phyloP scores from a whole-genome alignment of 2,113 vertebrate genomes.

The Pterocles burchelli region DNA sequence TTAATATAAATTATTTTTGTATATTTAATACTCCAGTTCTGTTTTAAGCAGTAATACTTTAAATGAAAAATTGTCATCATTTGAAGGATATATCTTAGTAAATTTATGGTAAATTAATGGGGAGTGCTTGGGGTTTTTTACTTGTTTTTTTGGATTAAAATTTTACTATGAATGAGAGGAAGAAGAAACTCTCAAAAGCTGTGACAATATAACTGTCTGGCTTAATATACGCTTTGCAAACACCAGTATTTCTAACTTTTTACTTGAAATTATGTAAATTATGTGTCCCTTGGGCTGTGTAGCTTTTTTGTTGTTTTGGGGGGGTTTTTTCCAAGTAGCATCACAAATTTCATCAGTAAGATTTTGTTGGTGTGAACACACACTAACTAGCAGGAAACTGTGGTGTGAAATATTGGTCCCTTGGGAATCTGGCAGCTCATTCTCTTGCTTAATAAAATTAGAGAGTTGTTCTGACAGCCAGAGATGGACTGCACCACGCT shows the following conservation, averaged over 20 bases:
- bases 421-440: background rate
- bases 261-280: background rate
- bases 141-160: background rate
- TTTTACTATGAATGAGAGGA: background rate
- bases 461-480: background rate
- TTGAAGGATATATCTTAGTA: background rate
- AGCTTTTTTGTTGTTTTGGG: background rate
- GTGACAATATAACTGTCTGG: background rate
- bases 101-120: background rate
- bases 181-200: background rate
- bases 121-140: rapidly evolving
- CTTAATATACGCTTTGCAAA: background rate
- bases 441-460: background rate
- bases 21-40: background rate
- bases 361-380: background rate
- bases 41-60: background rate
- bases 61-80: background rate
- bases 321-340: rapidly evolving
- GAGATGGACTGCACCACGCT: background rate
- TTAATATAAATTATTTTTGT: background rate
- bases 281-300: rapidly evolving
- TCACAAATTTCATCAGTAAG: background rate
- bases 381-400: background rate
- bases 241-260: background rate
- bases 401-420: background rate